Conservation (phyloP, 2,888 invertebrate species). For the Aspidiotus rigidus region DNA sequence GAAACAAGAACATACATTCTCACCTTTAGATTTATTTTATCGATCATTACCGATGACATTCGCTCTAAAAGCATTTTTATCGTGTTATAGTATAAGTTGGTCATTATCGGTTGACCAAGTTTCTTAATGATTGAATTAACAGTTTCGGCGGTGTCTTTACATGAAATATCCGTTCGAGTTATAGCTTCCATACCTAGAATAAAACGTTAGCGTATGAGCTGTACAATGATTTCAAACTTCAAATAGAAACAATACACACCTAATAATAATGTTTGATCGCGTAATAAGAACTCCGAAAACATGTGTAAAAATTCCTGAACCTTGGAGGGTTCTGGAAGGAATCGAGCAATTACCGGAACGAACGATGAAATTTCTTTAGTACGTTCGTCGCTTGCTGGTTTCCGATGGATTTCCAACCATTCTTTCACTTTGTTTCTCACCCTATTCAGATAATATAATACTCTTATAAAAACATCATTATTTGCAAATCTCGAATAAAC, state of each 20-base stretch:
- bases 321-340: slow-evolving; percentile 85
- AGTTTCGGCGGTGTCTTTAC: slow-evolving; percentile 86
- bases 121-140: slow-evolving; percentile 69
- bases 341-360: slow-evolving; percentile 47
- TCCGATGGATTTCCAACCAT: slow-evolving; percentile 74
- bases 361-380: slow-evolving; percentile 58
- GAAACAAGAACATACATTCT: background rate
- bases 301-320: slow-evolving; percentile 77
- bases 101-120: slow-evolving; percentile 87
- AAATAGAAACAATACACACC: slow-evolving; percentile 30
- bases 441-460: slow-evolving; percentile 41
- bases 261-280: slow-evolving; percentile 43
- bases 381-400: slow-evolving; percentile 56
- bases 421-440: slow-evolving; percentile 76
- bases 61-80: slow-evolving; percentile 91
- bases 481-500: background rate
- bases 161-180: slow-evolving; percentile 79
- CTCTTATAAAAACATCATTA: background rate
- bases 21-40: slow-evolving; percentile 74
- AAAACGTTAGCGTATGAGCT: background rate
- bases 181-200: slow-evolving; percentile 69
- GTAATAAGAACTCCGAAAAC: slow-evolving; percentile 68
- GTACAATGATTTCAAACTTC: background rate
- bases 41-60: slow-evolving; percentile 93
- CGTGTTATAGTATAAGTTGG: slow-evolving; percentile 89